Percentiles rank a stretch among this genome's conserved stretches.
These are phyloP conservation scores for Salticus scenicus DNA, from an alignment of 2,888 invertebrate genomes.

Conservation along the genomic window DNA sequence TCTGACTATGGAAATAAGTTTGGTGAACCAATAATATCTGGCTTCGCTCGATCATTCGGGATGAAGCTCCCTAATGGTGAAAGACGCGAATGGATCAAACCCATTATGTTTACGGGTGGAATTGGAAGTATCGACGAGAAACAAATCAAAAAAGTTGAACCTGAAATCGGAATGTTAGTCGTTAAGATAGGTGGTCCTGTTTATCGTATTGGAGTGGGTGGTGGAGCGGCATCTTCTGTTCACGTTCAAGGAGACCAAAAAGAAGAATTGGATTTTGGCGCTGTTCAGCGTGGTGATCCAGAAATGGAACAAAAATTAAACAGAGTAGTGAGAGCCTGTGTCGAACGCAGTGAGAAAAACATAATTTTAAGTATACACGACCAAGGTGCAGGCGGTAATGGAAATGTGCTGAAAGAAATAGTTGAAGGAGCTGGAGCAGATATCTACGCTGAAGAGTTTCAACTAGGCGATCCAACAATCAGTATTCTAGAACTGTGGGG, in stretches of 20 bases:
- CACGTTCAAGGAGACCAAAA: slow-evolving; percentile 93
- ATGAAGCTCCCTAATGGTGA: slow-evolving; percentile 80
- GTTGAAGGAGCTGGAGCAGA: slow-evolving; percentile 96
- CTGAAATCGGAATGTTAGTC: slow-evolving; percentile 88
- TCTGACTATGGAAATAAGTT: slow-evolving; percentile 99
- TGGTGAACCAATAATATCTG: slow-evolving; percentile 94
- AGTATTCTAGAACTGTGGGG: slow-evolving; percentile 97
- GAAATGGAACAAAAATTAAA: slow-evolving; percentile 99
- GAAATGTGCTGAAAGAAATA: slow-evolving; percentile 95
- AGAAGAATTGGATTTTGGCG: slow-evolving; percentile 92
- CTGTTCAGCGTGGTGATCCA: slow-evolving; percentile 96
- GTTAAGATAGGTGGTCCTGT: slow-evolving; percentile 98
- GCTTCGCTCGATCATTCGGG: slow-evolving; percentile 94
- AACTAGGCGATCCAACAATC: slow-evolving; percentile 95
- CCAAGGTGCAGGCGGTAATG: slow-evolving; percentile 96
- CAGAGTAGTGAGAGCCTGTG: slow-evolving; percentile 91
- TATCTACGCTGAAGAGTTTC: slow-evolving; percentile 89
- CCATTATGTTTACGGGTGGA: slow-evolving; percentile 99
- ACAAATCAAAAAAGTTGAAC: slow-evolving; percentile 86
- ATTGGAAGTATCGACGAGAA: slow-evolving; percentile 90
- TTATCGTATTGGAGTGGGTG: slow-evolving; percentile 97
- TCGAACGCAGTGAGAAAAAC: slow-evolving; percentile 85
- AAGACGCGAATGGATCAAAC: slow-evolving; percentile 95
- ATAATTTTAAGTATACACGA: slow-evolving; percentile 94
- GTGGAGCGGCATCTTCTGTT: slow-evolving; percentile 98